Conservation (phyloP, 2,888 invertebrate genomes). For the Mythimna ferrago region DNA sequence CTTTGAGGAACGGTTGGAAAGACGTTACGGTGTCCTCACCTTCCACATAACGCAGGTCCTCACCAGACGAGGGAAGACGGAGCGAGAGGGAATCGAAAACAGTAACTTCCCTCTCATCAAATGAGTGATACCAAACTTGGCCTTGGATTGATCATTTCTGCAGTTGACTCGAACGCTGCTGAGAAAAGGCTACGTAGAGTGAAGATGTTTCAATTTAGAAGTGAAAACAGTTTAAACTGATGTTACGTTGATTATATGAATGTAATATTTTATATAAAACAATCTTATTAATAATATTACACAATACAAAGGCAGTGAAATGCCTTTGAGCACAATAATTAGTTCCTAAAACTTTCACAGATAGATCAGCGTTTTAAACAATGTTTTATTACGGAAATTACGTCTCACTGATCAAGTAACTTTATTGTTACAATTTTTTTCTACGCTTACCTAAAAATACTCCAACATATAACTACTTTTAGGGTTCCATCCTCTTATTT, state of each 20-base stretch:
- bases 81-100: no score
- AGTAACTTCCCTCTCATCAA: no score
- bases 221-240: neutral
- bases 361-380: constrained; percentile 13
- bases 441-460: neutral
- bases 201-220: neutral
- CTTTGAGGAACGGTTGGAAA: no score
- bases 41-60: no score
- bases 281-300: constrained; percentile 11
- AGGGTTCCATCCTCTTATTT: no score
- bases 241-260: neutral
- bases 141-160: no score
- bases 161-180: no score
- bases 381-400: constrained; percentile 26
- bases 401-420: neutral
- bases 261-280: neutral
- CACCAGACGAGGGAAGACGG: no score
- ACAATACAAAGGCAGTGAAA: constrained; percentile 9
- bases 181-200: neutral
- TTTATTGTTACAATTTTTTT: neutral
- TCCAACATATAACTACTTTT: neutral
- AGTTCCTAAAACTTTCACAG: constrained; percentile 41
- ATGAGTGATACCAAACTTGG: no score
- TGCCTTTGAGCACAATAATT: constrained; percentile 29
- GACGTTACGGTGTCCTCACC: no score